Evolutionary conservation across 2,113 vertebrate species (phyloP), one percentile per base, ranked within the genome.

Genomic region (Malurus cyaneus): DNA sequence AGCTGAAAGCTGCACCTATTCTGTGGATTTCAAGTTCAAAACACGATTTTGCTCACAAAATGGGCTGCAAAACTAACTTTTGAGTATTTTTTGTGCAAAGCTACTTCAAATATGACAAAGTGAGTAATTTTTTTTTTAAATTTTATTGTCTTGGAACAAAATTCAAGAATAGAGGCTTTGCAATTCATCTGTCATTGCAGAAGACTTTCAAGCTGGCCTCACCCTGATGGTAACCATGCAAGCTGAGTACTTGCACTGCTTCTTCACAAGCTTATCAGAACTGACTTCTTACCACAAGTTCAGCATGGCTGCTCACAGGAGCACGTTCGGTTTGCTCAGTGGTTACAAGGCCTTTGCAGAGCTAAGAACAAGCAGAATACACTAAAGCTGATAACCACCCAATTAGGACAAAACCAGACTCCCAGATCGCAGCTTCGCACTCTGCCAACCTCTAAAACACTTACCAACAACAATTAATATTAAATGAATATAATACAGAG

Each of bases 161-260:
- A 91, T 52, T 23, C 29, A 66, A 41, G 32, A 46, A 32, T 9
- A 32, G n/a, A 80, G 53, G 42, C 34, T 93, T 82, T 1, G 2
- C 8, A 80, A 17, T 31, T 83, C 0, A 1, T 41, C 47, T 47
- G 12, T 15, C 26, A 19, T 0, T 41, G 49, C 50, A 62, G 52
- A 54, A 54, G 44, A 23, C 28, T 1, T 32, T 25, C 54, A 84
- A 64, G 18, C 19, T 44, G n/a, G 23, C 24, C 24, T 3, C 2
- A 28, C 28, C 14, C 60, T 29, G 3, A 0, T 26, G 41, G n/a
- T 7, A 61, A 41, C 10, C 0, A 0, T 13, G 29, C 53, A 79
- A 59, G 18, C 32, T 80, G 8, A 44, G 11, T 31, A 29, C 34
- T 29, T 17, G 18, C 34, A 11, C 28, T 34, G 61, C 17, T 9